A percentile compares a stretch with the other conserved stretches of the same genome.
phyloP scores from a whole-genome alignment of 2,888 invertebrate genomes.

The Neuroscelio doddi region DNA sequence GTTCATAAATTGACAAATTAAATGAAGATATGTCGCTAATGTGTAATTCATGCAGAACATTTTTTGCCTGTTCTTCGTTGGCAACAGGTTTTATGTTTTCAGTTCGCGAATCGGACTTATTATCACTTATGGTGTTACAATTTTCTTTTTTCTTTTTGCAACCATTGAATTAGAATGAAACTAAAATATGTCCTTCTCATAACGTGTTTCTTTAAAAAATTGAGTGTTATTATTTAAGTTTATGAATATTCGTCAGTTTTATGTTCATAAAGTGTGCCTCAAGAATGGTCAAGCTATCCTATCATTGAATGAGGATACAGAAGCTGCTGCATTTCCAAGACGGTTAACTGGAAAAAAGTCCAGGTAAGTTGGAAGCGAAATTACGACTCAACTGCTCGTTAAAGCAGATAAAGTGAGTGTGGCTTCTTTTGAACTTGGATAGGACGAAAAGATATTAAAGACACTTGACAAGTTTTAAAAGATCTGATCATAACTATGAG shows the following conservation, averaged over 20 bases:
- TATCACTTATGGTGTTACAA: not conserved
- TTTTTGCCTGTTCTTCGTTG: not conserved
- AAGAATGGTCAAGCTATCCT: too few relatives aligned
- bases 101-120: too few relatives aligned
- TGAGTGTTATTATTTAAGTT: too few relatives aligned
- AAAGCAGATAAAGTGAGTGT: conserved; percentile 4
- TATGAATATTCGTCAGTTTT: too few relatives aligned
- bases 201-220: too few relatives aligned
- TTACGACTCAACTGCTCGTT: conserved; percentile 2
- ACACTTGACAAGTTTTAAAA: conserved; percentile 6
- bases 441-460: conserved; percentile 8
- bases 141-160: not conserved
- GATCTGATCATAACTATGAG: not conserved
- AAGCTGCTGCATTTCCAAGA: too few relatives aligned
- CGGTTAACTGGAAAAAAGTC: not conserved
- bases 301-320: too few relatives aligned
- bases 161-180: not conserved
- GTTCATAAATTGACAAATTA: conserved; percentile 2
- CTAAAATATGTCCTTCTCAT: too few relatives aligned
- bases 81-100: not conserved
- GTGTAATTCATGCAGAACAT: conserved; percentile 1
- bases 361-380: conserved; percentile 5
- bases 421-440: conserved; percentile 50
- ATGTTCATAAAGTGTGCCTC: too few relatives aligned
- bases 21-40: not conserved